A percentile compares a stretch with the other conserved stretches of the same genome.
Evolutionary conservation across 2,113 vertebrate genomes (phyloP).

Genomic region (Vidua macroura): DNA sequence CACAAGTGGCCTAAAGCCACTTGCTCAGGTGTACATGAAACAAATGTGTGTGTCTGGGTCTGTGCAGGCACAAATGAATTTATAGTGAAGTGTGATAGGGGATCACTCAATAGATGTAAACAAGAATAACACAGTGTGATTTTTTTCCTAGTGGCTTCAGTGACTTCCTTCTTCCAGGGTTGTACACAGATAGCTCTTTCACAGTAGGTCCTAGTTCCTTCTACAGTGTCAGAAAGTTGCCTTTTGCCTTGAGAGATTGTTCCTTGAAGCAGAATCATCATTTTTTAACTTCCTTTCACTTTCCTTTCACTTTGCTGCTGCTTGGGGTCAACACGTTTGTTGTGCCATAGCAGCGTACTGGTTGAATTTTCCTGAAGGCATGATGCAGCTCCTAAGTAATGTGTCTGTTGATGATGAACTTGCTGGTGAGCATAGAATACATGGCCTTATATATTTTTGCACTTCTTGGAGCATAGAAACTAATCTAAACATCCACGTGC

Average conservation of each 20-base stretch:
- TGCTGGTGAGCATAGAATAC: neutral
- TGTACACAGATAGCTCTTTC: neutral
- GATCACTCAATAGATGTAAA: neutral
- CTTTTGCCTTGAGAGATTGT: neutral
- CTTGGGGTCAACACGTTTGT: neutral
- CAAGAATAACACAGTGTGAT: neutral
- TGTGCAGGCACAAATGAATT: neutral
- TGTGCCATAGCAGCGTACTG: neutral
- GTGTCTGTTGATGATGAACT: neutral
- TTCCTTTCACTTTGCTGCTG: neutral
- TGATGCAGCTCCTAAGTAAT: neutral
- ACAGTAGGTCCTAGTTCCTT: neutral
- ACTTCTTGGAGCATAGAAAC: neutral
- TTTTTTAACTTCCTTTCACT: neutral
- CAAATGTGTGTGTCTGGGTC: neutral
- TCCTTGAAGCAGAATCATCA: neutral
- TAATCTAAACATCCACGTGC: slow-evolving; percentile 7
- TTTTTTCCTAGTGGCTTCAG: neutral
- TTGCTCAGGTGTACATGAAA: neutral
- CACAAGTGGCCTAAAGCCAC: neutral
- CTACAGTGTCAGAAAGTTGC: neutral
- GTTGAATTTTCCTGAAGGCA: neutral
- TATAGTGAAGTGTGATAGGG: neutral
- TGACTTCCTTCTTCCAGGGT: neutral
- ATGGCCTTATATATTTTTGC: neutral